A percentile compares a stretch with the other conserved stretches of the same genome.
Evolutionary conservation across 30 jellyfish, hydroid and myxozoan genomes (phyloP).

Genomic region (Sanderia malayensis): DNA sequence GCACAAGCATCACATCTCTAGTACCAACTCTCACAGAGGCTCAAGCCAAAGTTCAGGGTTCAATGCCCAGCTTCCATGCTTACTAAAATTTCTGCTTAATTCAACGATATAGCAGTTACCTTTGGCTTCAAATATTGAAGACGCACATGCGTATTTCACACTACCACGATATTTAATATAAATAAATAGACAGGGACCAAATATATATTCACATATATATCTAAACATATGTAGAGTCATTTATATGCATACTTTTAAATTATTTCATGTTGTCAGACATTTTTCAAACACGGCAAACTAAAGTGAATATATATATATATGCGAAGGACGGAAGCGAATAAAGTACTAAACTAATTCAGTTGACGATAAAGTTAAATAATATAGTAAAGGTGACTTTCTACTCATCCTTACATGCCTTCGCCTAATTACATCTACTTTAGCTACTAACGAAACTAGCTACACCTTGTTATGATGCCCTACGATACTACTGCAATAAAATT

Average conservation of each 20-base stretch:
- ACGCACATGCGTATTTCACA: conserved; percentile 67
- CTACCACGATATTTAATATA: conserved; percentile 58
- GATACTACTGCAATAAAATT: conserved; percentile 58
- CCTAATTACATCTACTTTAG: too few relatives aligned
- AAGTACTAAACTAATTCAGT: too few relatives aligned
- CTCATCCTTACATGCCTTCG: too few relatives aligned
- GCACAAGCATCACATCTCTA: too few relatives aligned
- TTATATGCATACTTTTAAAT: conserved; percentile 56
- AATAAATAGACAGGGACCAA: conserved; percentile 33
- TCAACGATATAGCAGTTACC: conserved; percentile 63
- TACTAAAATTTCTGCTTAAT: conserved; percentile 45
- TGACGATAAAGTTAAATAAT: too few relatives aligned
- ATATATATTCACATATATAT: conserved; percentile 36
- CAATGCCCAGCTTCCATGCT: conserved; percentile 1
- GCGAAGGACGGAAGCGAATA: too few relatives aligned
- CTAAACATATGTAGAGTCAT: too few relatives aligned
- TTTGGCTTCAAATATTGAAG: conserved; percentile 66
- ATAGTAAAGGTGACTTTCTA: too few relatives aligned
- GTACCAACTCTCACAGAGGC: background rate
- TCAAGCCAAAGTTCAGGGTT: conserved; percentile 4
- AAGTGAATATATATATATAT: too few relatives aligned
- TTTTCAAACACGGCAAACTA: conserved; percentile 52
- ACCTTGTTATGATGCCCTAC: conserved; percentile 29
- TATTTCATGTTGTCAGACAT: conserved; percentile 54
- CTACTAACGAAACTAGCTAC: too few relatives aligned